Percentiles rank a stretch among this genome's conserved stretches.
Evolutionary conservation across 1,140 invertebrate species (phyloP).

Genomic region (Apis laboriosa): DNA sequence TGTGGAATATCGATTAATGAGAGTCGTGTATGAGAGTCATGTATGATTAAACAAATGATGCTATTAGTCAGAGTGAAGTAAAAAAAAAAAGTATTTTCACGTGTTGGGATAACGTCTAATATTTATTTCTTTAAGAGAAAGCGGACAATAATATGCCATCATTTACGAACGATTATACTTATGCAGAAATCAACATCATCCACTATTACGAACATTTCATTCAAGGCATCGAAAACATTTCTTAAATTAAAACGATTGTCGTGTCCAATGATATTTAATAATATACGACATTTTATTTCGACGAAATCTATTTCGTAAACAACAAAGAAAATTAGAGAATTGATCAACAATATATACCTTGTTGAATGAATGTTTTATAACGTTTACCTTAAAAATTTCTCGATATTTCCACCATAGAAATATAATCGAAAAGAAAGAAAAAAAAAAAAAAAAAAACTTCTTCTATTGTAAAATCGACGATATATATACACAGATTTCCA

Average conservation of each 20-base stretch:
- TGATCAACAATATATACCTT: background rate
- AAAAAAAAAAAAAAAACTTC: background rate
- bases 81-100: constrained; percentile 54
- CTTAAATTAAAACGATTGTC: constrained; percentile 23
- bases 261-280: background rate
- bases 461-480: background rate
- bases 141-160: constrained; percentile 60
- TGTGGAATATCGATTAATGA: constrained; percentile 2
- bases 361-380: constrained; percentile 9
- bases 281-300: too few relatives aligned
- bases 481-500: background rate
- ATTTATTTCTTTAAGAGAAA: constrained; percentile 37
- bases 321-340: background rate
- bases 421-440: background rate
- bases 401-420: constrained; percentile 13
- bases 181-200: constrained; percentile 19
- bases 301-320: background rate
- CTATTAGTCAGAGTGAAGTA: constrained; percentile 29
- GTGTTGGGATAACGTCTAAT: constrained; percentile 20
- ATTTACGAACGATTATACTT: constrained; percentile 36
- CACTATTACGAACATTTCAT: constrained; percentile 24
- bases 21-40: background rate
- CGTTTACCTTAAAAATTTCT: constrained; percentile 10
- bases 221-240: constrained; percentile 40
- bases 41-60: constrained; percentile 32